phyloP scores from a whole-genome alignment of 2,113 vertebrate species.

The Pluvialis apricaria region DNA sequence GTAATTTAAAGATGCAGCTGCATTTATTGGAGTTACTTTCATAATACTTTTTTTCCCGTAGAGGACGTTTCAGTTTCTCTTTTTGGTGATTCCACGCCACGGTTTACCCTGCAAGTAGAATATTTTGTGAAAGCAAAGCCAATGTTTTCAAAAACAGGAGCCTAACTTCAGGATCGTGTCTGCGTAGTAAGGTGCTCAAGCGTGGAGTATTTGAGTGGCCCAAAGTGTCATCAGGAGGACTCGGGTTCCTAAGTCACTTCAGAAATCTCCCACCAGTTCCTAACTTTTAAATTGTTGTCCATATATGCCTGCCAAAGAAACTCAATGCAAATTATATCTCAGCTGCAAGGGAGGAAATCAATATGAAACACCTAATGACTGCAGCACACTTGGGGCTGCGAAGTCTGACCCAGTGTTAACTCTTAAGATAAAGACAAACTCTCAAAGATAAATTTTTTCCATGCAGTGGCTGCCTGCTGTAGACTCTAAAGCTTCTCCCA shows the following conservation, averaged over 20 bases:
- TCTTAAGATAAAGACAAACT: neutral
- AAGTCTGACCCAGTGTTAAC: neutral
- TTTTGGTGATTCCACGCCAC: neutral
- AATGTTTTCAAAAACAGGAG: neutral
- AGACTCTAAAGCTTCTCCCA: neutral
- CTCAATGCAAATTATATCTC: neutral
- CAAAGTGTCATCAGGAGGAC: neutral
- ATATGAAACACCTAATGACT: slow-evolving; percentile 35
- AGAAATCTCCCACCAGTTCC: neutral
- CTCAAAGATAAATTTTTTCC: neutral
- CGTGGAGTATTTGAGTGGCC: neutral
- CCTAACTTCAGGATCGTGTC: neutral
- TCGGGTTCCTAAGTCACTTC: neutral
- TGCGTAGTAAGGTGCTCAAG: neutral
- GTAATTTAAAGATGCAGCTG: neutral
- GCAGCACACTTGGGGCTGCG: neutral
- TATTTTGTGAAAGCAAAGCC: neutral
- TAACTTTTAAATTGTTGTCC: neutral
- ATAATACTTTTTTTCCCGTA: neutral
- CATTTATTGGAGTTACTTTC: neutral
- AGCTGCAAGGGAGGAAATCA: slow-evolving; percentile 21
- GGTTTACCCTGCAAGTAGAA: neutral
- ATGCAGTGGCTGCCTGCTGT: neutral
- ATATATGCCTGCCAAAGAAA: neutral
- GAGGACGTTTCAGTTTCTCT: neutral